phyloP scores from a whole-genome alignment of 2,113 vertebrate genomes.

The Numenius arquata region DNA sequence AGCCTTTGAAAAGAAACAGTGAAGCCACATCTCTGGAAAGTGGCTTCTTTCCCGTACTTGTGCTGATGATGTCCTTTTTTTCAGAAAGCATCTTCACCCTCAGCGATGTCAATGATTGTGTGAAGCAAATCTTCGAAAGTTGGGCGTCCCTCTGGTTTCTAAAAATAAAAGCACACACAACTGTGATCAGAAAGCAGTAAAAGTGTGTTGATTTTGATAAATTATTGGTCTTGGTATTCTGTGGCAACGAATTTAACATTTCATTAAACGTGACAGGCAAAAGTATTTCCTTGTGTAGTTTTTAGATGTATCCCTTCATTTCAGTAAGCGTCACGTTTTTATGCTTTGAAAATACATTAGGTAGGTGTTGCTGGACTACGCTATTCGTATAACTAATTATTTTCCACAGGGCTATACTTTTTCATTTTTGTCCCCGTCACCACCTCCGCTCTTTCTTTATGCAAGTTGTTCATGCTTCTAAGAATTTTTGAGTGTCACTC shows the following conservation, averaged over 20 bases:
- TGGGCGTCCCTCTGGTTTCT: conserved; percentile 80
- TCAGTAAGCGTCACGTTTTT: not conserved
- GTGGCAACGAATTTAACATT: not conserved
- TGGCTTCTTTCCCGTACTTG: not conserved
- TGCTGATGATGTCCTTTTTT: not conserved
- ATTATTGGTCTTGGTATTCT: not conserved
- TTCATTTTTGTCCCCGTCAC: not conserved
- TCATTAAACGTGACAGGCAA: not conserved
- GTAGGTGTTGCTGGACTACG: not conserved
- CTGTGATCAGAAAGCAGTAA: not conserved
- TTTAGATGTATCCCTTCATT: not conserved
- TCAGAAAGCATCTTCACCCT: conserved; percentile 74
- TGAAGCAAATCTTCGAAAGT: conserved; percentile 75
- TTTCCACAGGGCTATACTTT: not conserved
- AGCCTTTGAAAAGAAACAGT: not conserved
- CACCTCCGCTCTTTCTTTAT: not conserved
- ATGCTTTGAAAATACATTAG: not conserved
- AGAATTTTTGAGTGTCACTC: not conserved
- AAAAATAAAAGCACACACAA: conserved; percentile 22
- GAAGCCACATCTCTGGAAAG: not conserved
- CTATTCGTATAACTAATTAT: not conserved
- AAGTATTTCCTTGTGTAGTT: not conserved
- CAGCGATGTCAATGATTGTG: conserved; percentile 73
- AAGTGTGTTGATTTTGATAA: not conserved
- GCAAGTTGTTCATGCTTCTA: not conserved